Evolutionary conservation across 2,797 vertebrate species (phyloP).

Genomic region (Cheirogaleus major): DNA sequence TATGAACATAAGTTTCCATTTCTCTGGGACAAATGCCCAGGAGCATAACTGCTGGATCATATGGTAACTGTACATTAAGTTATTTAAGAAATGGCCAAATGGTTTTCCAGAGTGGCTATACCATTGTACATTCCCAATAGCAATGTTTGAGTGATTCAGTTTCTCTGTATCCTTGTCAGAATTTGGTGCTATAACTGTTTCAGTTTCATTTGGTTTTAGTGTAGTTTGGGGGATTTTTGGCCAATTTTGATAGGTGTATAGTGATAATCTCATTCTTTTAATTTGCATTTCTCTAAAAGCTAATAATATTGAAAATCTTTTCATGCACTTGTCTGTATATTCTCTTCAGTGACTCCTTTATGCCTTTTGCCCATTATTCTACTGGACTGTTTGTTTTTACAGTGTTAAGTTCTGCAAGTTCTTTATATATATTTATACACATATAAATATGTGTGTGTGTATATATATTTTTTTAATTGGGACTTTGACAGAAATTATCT

Average conservation of each 20-base stretch:
- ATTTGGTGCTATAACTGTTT: neutral
- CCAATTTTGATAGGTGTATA: neutral
- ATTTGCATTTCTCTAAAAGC: neutral
- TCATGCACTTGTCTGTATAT: neutral
- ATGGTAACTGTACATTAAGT: neutral
- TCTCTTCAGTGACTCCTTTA: neutral
- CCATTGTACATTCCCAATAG: neutral
- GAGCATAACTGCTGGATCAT: neutral
- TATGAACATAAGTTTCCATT: constrained; percentile 7
- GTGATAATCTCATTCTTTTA: neutral
- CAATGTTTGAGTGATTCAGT: neutral
- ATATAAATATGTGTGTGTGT: rapidly evolving
- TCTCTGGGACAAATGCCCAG: constrained; percentile 6
- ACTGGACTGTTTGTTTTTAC: neutral
- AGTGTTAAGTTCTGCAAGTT: neutral
- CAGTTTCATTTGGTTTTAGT: neutral
- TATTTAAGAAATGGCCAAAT: neutral
- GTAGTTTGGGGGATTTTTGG: neutral
- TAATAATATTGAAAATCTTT: neutral
- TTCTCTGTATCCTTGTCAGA: neutral
- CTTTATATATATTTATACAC: neutral
- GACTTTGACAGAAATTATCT: constrained; percentile 38
- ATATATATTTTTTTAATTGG: neutral
- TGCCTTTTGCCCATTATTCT: neutral
- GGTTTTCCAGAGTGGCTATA: neutral